phyloP scores from a whole-genome alignment of 1,140 invertebrate genomes.

The Drosophila tropicalis region DNA sequence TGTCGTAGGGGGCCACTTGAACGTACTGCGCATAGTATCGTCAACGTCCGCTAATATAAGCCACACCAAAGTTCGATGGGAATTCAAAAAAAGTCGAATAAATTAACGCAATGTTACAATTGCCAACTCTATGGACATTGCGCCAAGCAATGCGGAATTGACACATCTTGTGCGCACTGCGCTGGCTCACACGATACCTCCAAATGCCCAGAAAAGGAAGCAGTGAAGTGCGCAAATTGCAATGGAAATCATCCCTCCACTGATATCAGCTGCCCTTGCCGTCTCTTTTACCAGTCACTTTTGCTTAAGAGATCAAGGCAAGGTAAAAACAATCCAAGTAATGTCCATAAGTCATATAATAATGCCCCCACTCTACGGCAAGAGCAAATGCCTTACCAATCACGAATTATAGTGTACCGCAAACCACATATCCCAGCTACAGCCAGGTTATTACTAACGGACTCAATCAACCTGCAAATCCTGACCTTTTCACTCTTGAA shows the following conservation, averaged over 20 bases:
- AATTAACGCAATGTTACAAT: conserved; percentile 6
- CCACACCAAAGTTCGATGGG: conserved; percentile 1
- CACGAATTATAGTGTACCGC: background rate
- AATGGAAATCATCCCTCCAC: background rate
- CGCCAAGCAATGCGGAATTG: too few species aligned
- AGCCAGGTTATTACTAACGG: background rate
- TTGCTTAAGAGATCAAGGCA: background rate
- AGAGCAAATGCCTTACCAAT: conserved; percentile 7
- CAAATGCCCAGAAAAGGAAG: background rate
- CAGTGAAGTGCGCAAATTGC: conserved; percentile 1
- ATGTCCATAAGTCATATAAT: conserved; percentile 2
- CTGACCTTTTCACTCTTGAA: conserved; percentile 11
- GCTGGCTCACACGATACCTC: conserved; percentile 6
- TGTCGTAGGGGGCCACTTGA: too few species aligned
- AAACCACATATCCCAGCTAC: conserved; percentile 9
- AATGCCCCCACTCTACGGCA: background rate
- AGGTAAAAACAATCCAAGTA: conserved; percentile 5
- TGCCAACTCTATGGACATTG: background rate
- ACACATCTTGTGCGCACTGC: background rate
- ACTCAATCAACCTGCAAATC: background rate
- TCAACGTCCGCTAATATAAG: too few species aligned
- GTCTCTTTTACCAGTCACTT: background rate
- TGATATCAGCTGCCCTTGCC: conserved; percentile 7
- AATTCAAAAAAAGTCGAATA: conserved; percentile 3
- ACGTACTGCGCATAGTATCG: too few species aligned